A percentile compares a stretch with the other conserved stretches of the same genome.
Conservation (phyloP, 2,113 vertebrate genomes). For the Amblyopsis rosae region DNA sequence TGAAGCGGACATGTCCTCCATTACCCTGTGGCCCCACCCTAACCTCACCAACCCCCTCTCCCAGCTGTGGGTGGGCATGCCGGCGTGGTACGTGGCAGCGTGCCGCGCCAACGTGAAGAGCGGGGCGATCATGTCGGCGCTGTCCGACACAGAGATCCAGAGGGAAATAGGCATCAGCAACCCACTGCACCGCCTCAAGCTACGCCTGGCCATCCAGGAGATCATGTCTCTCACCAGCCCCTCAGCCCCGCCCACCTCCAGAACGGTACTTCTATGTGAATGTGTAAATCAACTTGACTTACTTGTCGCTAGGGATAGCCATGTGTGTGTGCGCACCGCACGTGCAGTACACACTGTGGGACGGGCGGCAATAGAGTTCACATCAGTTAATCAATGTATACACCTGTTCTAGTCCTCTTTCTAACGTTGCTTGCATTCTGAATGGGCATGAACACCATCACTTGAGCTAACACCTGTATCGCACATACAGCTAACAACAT, state of each 20-base stretch:
- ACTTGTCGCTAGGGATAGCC: background rate
- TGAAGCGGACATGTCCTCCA: background rate
- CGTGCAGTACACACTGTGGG: background rate
- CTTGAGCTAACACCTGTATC: constrained; percentile 34
- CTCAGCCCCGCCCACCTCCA: constrained; percentile 92
- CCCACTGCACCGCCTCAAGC: constrained; percentile 92
- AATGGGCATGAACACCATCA: constrained; percentile 34
- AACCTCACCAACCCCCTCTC: background rate
- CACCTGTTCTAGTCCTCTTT: background rate
- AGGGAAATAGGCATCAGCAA: constrained; percentile 98
- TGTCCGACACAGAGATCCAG: constrained; percentile 98
- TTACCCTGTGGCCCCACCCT: background rate
- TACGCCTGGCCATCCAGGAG: constrained; percentile 95
- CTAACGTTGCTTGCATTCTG: constrained; percentile 1
- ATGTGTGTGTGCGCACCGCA: background rate
- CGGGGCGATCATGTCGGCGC: constrained; percentile 96
- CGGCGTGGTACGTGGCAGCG: constrained; percentile 97
- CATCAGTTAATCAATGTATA: too few relatives aligned
- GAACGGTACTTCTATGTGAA: constrained; percentile 81
- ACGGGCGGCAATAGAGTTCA: too few relatives aligned
- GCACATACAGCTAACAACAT: constrained; percentile 7
- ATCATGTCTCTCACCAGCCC: constrained; percentile 98
- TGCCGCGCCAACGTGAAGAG: constrained; percentile 98
- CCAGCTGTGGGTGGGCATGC: constrained; percentile 99
- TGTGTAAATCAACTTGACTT: too few relatives aligned